Base-by-base conservation (phyloP, 2,113 vertebrate genomes). In the Tympanuchus pallidicinctus region DNA sequence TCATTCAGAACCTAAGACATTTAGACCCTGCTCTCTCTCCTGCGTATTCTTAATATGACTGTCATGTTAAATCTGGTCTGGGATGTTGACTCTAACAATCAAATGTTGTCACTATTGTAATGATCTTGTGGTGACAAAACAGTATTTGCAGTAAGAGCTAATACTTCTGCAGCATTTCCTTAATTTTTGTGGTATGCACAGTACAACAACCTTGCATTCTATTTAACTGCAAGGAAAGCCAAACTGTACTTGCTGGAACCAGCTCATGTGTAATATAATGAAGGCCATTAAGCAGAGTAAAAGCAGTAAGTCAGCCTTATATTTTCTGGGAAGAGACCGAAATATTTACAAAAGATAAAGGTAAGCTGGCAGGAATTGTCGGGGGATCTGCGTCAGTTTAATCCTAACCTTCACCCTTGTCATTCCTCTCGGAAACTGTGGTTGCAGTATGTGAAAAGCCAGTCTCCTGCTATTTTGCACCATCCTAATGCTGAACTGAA, bases 21-120 rank as follows among this genome's bases (percentile, higher is more conserved):
- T 42, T 18, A 45, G 38, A 38, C 24, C 27, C 5, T 48, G 27
- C 19, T 19, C 14, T 71, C 7, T 7, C n/a, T 3, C 8, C 15
- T 8, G 3, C 17, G 13, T 50, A 34, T 50, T 69, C 66, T 36
- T 50, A 56, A 3, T 21, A 18, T 5, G 40, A 42, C 3, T 64
- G 28, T 17, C 27, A 22, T 1, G 4, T 38, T 63, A 56, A 42
- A 79, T n/a, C 16, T 28, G 16, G 7, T 64, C 48, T 47, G 45
- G 52, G 48, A 21, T 14, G 14, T n/a, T 73, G 32, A 7, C 3
- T 11, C 13, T 27, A 56, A 42, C 7, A 27, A 38, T 6, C 6
- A 0, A 0, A 13, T 11, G 21, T 1, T 60, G 10, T 14, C 24
- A 5, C 10, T 19, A 6, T 7, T 25, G 38, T 5, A 61, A 38